Evolutionary conservation across 2,888 invertebrate genomes (phyloP), one percentile per base, ranked within the genome.

Genomic region (Baronia brevicornis): DNA sequence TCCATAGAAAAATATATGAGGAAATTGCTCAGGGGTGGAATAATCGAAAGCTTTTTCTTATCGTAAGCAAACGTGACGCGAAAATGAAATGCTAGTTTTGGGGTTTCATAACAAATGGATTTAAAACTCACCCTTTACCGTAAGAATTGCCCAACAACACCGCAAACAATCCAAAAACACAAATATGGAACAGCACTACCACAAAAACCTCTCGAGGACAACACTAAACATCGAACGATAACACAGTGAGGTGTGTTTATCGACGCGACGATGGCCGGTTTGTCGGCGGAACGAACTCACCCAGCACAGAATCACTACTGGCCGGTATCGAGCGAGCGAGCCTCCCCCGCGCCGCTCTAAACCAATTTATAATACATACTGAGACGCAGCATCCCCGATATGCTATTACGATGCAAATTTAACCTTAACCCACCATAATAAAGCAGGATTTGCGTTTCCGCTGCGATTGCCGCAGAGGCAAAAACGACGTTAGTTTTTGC

Each of bases 341-440:
- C 60, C 67, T 66, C 73, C 78, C 61, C 75, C 75, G 67, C 65
- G 51, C 77, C 66, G 57, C 75, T 78, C 79, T 80, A 78, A 80
- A 82, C 80, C 82, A 80, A 84, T 84, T 84, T 82, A 84, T 84
- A 84, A 82, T 82, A 84, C 80, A 84, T 84, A 82, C 80, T 67
- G 72, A 75, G 78, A 69, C 77, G 77, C 80, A 84, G 82, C 82
- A 84, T 84, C 82, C 82, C 80, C 68, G 54, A 54, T 41, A 38
- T 38, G 30, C 38, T 25, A 25, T 32, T 36, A 30, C 60, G 43
- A 35, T 25, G 37, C 12, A 69, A 57, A 50, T 34, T 28, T 45
- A 38, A 68, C 68, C 64, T 48, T 65, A 49, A 9, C 1, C 0
- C 6, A n/a, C 1, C 0, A 1, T 0, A 2, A 22, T 41, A 64